These are phyloP conservation scores for Echeneis naucrates DNA, from an alignment of 2,797 vertebrate genomes.

Conservation along the genomic window DNA sequence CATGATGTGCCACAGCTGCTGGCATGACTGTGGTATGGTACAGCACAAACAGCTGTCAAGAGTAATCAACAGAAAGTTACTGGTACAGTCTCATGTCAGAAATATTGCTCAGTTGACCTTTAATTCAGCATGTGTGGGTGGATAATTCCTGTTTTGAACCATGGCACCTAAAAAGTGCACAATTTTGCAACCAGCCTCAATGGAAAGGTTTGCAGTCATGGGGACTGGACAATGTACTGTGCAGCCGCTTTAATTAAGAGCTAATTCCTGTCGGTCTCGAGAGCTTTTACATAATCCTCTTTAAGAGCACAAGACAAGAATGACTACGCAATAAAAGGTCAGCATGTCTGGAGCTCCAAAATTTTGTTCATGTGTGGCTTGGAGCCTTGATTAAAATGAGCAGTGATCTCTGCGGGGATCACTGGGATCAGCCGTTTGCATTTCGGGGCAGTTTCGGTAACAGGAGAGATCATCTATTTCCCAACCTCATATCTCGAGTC, in stretches of 20 bases:
- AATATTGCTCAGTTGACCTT: slow-evolving; percentile 46
- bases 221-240: slow-evolving; percentile 32
- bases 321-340: slow-evolving; percentile 70
- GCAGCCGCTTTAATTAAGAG: slow-evolving; percentile 71
- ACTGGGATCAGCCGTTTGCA: slow-evolving; percentile 28
- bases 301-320: slow-evolving; percentile 50
- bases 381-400: slow-evolving; percentile 67
- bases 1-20: slow-evolving; percentile 18
- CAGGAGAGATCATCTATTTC: slow-evolving; percentile 35
- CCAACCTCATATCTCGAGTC: slow-evolving; percentile 32
- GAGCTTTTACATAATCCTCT: slow-evolving; percentile 56
- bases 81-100: slow-evolving; percentile 28
- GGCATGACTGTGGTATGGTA: slow-evolving; percentile 7
- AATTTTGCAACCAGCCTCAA: slow-evolving; percentile 26
- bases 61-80: slow-evolving; percentile 39
- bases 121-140: neutral
- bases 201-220: slow-evolving; percentile 30
- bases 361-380: slow-evolving; percentile 49
- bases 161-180: slow-evolving; percentile 31
- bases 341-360: slow-evolving; percentile 58
- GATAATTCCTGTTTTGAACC: slow-evolving; percentile 37
- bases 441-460: slow-evolving; percentile 26
- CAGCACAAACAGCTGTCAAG: slow-evolving; percentile 19
- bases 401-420: slow-evolving; percentile 35
- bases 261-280: slow-evolving; percentile 60